Percentiles rank a stretch among this genome's conserved stretches.
Conservation (phyloP, 2,113 vertebrate genomes). For the Gopherus flavomarginatus region DNA sequence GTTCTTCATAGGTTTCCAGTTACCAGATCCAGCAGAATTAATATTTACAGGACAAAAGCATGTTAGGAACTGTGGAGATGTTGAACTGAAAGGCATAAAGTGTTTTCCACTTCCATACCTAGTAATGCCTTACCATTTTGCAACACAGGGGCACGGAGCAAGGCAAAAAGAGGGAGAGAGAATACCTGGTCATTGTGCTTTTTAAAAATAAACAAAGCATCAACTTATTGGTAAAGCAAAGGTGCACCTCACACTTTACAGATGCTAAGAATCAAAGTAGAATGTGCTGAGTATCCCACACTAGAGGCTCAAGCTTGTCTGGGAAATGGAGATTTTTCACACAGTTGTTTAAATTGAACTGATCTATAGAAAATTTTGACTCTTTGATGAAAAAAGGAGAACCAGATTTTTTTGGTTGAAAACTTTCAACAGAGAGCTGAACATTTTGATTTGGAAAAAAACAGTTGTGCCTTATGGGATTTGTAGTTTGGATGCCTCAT, state of each 20-base stretch:
- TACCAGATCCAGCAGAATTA: background rate
- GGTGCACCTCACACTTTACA: background rate
- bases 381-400: background rate
- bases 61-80: background rate
- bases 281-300: background rate
- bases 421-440: background rate
- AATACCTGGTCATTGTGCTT: background rate
- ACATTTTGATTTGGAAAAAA: background rate
- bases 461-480: background rate
- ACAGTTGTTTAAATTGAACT: background rate
- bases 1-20: slow-evolving; percentile 30
- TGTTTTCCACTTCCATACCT: background rate
- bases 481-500: background rate
- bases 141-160: background rate
- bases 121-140: background rate
- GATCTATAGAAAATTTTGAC: background rate
- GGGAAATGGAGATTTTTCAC: background rate
- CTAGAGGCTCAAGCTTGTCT: background rate
- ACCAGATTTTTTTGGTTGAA: background rate
- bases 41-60: background rate
- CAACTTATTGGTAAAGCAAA: background rate
- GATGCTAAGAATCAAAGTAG: background rate
- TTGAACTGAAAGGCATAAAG: background rate
- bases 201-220: background rate
- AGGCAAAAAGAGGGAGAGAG: background rate